These are phyloP conservation scores for Helarctos malayanus DNA, from an alignment of 2,797 vertebrate species.

Conservation along the genomic window DNA sequence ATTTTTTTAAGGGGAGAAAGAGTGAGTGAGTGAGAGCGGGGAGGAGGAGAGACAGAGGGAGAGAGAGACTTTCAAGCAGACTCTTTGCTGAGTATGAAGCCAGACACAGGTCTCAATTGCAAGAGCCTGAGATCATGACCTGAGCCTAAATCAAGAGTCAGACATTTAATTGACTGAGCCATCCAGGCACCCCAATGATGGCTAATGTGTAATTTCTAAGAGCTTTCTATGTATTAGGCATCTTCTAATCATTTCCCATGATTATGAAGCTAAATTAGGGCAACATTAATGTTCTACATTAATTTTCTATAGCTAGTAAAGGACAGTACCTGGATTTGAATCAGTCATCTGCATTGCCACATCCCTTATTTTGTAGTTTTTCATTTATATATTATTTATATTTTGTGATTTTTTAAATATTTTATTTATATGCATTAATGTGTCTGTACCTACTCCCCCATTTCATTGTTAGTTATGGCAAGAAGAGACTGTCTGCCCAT, in stretches of 20 bases:
- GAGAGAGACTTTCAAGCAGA: background rate
- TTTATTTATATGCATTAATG: background rate
- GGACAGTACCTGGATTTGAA: background rate
- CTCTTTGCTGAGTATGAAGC: background rate
- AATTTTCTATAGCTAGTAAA: background rate
- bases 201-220: background rate
- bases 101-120: background rate
- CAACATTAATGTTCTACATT: background rate
- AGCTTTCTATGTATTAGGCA: background rate
- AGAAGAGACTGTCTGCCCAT: background rate
- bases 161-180: background rate
- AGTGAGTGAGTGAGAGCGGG: background rate
- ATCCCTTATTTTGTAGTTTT: background rate
- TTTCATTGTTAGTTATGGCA: background rate
- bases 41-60: background rate
- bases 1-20: background rate
- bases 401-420: background rate
- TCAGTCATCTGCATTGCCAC: accelerated
- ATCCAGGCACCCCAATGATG: background rate
- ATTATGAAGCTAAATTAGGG: background rate
- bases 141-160: background rate
- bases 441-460: accelerated
- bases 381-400: background rate
- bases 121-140: background rate
- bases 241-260: background rate